Percentiles rank a stretch among this genome's conserved stretches.
Evolutionary conservation across 2,113 vertebrate species (phyloP).

Genomic region (Oenanthe oenanthe): DNA sequence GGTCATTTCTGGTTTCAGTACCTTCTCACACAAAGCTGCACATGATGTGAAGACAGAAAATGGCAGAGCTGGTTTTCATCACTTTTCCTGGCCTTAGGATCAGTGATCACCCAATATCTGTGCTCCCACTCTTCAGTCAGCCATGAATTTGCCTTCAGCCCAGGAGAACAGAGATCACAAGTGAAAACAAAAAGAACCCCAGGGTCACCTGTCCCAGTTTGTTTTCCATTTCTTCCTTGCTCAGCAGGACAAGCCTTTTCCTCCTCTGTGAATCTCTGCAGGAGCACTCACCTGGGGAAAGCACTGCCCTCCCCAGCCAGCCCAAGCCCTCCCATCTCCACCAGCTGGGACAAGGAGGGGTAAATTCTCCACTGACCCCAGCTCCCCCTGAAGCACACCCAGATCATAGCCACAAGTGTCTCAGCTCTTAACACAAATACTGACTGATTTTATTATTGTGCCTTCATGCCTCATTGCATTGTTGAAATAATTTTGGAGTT

Average conservation of each 20-base stretch:
- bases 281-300: neutral
- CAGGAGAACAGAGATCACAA: neutral
- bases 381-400: neutral
- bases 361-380: neutral
- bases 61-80: neutral
- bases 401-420: rapidly evolving
- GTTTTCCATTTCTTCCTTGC: neutral
- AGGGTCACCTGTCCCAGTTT: neutral
- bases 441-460: neutral
- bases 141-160: neutral
- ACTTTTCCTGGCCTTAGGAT: neutral
- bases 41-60: neutral
- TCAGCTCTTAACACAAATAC: neutral
- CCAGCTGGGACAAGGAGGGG: neutral
- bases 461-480: neutral
- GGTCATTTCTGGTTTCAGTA: neutral
- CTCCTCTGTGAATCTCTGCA: neutral
- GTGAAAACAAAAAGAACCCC: neutral
- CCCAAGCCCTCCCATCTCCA: neutral
- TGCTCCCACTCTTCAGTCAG: neutral
- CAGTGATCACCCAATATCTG: neutral
- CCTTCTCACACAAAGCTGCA: neutral
- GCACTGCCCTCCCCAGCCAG: neutral
- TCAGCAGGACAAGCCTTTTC: neutral
- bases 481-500: neutral